Conservation (phyloP, 2,113 vertebrate species). For the Raja brachyura region DNA sequence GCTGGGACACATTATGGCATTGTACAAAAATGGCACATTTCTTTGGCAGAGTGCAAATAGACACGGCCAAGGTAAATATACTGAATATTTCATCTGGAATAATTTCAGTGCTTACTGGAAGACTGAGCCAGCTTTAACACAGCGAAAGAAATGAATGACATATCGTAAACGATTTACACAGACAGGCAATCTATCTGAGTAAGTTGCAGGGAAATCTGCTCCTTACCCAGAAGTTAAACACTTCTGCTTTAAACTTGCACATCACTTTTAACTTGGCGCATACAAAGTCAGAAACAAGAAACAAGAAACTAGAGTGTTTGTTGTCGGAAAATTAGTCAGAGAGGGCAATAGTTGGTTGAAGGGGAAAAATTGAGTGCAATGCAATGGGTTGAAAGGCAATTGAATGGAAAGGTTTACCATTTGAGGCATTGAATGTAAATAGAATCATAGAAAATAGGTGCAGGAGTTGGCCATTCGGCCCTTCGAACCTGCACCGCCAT, state of each 20-base stretch:
- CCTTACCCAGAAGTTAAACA: neutral
- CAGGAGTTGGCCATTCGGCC: too few relatives aligned
- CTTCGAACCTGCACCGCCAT: too few relatives aligned
- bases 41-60: neutral
- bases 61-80: conserved; percentile 23
- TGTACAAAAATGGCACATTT: conserved; percentile 11
- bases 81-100: conserved; percentile 21
- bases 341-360: too few relatives aligned
- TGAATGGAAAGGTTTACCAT: neutral
- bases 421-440: neutral
- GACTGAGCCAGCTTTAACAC: conserved; percentile 21
- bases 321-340: neutral
- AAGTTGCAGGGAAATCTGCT: neutral
- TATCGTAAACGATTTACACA: neutral
- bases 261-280: neutral
- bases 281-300: neutral
- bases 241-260: neutral
- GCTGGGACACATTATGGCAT: conserved; percentile 1
- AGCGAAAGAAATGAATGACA: neutral
- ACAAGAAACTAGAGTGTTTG: too few relatives aligned
- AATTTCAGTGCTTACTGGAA: neutral
- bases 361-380: neutral
- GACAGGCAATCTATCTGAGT: neutral
- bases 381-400: neutral
- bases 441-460: too few relatives aligned